Evolutionary conservation across 2,888 invertebrate species (phyloP).

Genomic region (Tridacna crocea): DNA sequence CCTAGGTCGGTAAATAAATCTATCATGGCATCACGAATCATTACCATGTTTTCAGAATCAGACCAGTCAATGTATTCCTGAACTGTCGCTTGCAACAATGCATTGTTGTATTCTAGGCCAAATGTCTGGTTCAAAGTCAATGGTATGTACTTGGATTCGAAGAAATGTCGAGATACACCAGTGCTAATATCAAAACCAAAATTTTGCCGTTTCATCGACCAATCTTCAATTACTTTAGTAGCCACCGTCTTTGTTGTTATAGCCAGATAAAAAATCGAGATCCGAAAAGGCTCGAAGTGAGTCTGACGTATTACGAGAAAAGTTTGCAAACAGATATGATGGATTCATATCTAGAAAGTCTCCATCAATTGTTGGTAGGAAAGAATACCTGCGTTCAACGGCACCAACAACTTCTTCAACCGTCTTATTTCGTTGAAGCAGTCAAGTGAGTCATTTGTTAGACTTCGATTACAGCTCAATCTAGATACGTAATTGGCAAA

Average conservation of each 20-base stretch:
- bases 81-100: slow-evolving; percentile 30
- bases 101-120: background rate
- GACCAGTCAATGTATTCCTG: slow-evolving; percentile 43
- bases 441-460: slow-evolving; percentile 34
- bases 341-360: slow-evolving; percentile 94
- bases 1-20: slow-evolving; percentile 96
- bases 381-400: slow-evolving; percentile 2
- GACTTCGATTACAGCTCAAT: slow-evolving; percentile 54
- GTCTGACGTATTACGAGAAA: slow-evolving; percentile 91
- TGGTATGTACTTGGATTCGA: slow-evolving; percentile 31
- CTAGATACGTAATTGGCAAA: slow-evolving; percentile 87
- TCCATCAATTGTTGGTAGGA: slow-evolving; percentile 93
- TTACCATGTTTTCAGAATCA: slow-evolving; percentile 86
- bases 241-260: slow-evolving; percentile 47
- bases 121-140: background rate
- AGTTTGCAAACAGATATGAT: slow-evolving; percentile 92
- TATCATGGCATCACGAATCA: slow-evolving; percentile 94
- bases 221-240: background rate
- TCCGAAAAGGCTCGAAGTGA: slow-evolving; percentile 87
- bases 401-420: slow-evolving; percentile 42
- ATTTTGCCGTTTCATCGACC: background rate
- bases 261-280: slow-evolving; percentile 49
- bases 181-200: slow-evolving; percentile 15
- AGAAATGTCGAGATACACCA: slow-evolving; percentile 40
- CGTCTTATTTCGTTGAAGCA: slow-evolving; percentile 60